phyloP scores from a whole-genome alignment of 2,797 vertebrate species.

The Tamandua tetradactyla region DNA sequence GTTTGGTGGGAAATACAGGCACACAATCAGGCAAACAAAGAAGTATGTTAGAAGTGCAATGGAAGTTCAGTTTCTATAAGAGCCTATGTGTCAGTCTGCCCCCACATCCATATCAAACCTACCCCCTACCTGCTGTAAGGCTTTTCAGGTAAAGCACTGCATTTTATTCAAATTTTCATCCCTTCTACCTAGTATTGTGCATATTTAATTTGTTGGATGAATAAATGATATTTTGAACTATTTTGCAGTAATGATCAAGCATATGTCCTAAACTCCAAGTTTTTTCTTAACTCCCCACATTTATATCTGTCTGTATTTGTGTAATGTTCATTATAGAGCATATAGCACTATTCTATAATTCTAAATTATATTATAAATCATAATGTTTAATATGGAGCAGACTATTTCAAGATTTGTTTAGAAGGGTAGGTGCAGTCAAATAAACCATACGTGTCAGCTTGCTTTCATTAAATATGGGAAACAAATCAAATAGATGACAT shows the following conservation, averaged over 20 bases:
- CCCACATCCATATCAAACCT: background rate
- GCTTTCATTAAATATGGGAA: conserved; percentile 34
- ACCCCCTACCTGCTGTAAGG: background rate
- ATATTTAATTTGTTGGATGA: background rate
- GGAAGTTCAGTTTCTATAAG: background rate
- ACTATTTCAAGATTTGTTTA: background rate
- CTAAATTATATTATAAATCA: background rate
- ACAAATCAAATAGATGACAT: conserved; percentile 22
- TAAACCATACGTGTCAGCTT: conserved; percentile 18
- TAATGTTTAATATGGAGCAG: background rate
- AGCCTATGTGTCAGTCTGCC: background rate
- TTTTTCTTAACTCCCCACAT: background rate
- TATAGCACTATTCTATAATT: background rate
- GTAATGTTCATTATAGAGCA: background rate
- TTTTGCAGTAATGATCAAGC: conserved; percentile 48
- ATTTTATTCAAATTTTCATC: background rate
- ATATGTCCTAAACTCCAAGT: background rate
- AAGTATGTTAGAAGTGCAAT: background rate
- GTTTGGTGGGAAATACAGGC: background rate
- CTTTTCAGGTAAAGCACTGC: background rate
- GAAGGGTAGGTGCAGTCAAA: background rate
- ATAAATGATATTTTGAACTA: background rate
- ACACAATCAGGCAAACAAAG: background rate
- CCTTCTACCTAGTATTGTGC: background rate
- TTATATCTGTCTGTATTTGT: background rate